Conservation (phyloP, 2,888 invertebrate genomes). For the Ischnus inquisitorius region DNA sequence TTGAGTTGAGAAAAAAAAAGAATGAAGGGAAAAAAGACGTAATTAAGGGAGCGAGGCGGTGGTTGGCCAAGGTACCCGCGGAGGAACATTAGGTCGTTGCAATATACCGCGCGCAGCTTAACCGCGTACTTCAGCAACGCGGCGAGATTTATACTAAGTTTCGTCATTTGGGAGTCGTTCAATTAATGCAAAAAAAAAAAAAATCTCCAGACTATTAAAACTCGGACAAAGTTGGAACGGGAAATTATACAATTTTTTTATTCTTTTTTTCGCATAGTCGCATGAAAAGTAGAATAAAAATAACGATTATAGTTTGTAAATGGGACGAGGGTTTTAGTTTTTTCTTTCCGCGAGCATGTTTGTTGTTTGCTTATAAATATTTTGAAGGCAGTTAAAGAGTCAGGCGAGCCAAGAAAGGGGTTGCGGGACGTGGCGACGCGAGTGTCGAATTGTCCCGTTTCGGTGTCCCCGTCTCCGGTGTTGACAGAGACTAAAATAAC, state of each 20-base stretch:
- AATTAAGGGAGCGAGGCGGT: constrained; percentile 80
- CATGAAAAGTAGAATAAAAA: not conserved
- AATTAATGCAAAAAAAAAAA: too few relatives aligned
- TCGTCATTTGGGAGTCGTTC: too few relatives aligned
- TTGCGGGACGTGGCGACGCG: constrained; percentile 1
- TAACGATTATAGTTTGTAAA: not conserved
- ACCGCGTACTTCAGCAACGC: not conserved
- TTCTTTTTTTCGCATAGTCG: not conserved
- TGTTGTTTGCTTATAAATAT: not conserved
- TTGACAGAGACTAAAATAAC: constrained; percentile 43
- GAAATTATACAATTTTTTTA: not conserved
- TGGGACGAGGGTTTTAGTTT: not conserved
- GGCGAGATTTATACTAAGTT: constrained; percentile 2
- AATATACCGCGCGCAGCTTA: not conserved
- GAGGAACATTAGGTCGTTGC: not conserved
- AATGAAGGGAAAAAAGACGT: constrained; percentile 73
- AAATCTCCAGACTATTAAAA: too few relatives aligned
- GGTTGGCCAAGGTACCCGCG: not conserved
- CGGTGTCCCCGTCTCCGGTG: constrained; percentile 35
- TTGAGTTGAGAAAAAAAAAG: constrained; percentile 73
- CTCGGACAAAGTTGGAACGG: too few relatives aligned
- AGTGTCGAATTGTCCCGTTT: not conserved
- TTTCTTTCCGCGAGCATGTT: not conserved
- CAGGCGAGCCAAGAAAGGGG: not conserved
- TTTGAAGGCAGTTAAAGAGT: not conserved